phyloP scores from a whole-genome alignment of 2,888 invertebrate genomes.

The Drosophila maculinotata region DNA sequence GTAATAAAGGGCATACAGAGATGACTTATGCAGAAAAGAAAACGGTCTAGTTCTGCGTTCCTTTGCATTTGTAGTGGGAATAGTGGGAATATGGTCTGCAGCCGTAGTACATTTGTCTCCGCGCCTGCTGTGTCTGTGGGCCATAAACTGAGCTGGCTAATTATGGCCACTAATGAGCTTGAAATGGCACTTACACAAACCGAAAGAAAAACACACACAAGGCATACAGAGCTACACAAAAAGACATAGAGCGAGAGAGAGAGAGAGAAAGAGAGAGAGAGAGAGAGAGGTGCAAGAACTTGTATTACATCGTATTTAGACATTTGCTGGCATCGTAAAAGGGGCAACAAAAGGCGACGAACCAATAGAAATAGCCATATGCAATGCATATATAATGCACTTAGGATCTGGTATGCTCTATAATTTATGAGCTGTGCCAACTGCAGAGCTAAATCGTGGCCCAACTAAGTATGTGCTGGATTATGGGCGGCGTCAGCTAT shows the following conservation, averaged over 20 bases:
- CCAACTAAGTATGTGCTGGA: slow-evolving; percentile 23
- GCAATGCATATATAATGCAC: slow-evolving; percentile 37
- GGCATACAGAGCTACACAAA: not conserved
- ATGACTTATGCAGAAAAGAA: not conserved
- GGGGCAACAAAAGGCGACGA: slow-evolving; percentile 27
- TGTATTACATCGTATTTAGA: slow-evolving; percentile 45
- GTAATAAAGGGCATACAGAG: slow-evolving; percentile 10
- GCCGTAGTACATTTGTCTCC: slow-evolving; percentile 44
- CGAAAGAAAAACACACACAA: slow-evolving; percentile 27
- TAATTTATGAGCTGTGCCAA: slow-evolving; percentile 53
- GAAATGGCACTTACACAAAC: slow-evolving; percentile 75
- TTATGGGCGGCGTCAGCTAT: slow-evolving; percentile 38
- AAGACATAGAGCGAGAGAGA: no score
- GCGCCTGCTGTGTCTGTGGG: slow-evolving; percentile 66
- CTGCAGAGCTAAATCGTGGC: slow-evolving; percentile 34
- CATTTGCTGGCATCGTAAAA: slow-evolving; percentile 42
- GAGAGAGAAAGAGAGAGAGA: no score
- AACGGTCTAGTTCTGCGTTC: not conserved
- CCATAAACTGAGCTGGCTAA: slow-evolving; percentile 75
- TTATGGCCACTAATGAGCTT: slow-evolving; percentile 80
- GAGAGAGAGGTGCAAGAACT: no score
- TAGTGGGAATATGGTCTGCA: slow-evolving; percentile 20
- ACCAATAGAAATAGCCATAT: slow-evolving; percentile 51
- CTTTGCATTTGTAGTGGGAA: slow-evolving; percentile 11
- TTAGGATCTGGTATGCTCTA: slow-evolving; percentile 14